Evolutionary conservation across 2,113 vertebrate species (phyloP).

Genomic region (Isichthys henryi): DNA sequence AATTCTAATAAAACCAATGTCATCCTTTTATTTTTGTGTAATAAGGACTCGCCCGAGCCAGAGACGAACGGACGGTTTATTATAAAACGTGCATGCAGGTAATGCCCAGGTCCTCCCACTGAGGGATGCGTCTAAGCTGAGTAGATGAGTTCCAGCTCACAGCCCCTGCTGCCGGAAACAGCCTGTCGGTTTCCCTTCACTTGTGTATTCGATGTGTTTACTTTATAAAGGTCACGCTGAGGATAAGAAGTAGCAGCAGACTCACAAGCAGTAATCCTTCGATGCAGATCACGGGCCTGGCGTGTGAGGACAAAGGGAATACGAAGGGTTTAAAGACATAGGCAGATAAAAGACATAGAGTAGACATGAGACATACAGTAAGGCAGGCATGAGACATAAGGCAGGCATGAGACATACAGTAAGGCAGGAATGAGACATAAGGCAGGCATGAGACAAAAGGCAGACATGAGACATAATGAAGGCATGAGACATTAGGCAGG

Average conservation of each 20-base stretch:
- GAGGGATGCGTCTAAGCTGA: not conserved
- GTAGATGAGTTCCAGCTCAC: not conserved
- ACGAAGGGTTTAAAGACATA: not conserved
- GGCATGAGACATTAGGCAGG: too few relatives aligned
- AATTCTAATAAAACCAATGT: not conserved
- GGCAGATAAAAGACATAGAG: not conserved
- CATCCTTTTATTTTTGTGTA: not conserved
- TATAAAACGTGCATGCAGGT: not conserved
- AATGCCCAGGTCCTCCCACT: not conserved
- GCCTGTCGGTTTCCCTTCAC: not conserved
- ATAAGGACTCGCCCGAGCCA: not conserved
- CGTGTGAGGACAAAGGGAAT: not conserved
- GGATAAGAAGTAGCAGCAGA: not conserved
- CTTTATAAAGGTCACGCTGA: not conserved
- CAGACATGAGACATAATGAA: too few relatives aligned
- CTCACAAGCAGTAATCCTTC: not conserved
- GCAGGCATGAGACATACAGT: too few relatives aligned
- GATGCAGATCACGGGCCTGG: not conserved
- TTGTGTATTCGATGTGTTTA: not conserved
- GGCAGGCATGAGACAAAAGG: too few relatives aligned
- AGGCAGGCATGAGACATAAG: too few relatives aligned
- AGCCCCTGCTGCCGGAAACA: not conserved
- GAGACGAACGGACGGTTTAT: not conserved
- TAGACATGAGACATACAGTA: too few relatives aligned
- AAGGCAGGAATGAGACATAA: too few relatives aligned